Base-by-base conservation (phyloP, 2,888 invertebrate species). In the Dysmachus trigonus region DNA sequence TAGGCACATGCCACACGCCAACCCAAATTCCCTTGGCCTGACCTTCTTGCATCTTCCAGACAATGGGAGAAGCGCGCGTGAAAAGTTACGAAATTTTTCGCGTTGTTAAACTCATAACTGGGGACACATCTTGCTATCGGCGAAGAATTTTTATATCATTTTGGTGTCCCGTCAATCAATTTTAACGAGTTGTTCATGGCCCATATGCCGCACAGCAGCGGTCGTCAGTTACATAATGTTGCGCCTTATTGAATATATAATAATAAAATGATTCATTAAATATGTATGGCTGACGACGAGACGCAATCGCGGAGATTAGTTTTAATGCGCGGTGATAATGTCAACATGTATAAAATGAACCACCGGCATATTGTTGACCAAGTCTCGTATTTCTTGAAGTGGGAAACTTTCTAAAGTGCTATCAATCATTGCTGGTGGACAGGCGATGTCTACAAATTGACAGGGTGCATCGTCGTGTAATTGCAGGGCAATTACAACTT, bases 151-250 rank as follows among this genome's bases (percentile, higher is more conserved):
- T 74, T 35, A 33, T 74, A 33, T 38, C 35, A 33, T 74, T 74
- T 74, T 8, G 74, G 10, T 35, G 35, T 18, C 35, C 18, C 38
- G 76, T 76, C 76, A 76, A 76, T 76, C 76, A 76, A 38, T 76
- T 38, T 76, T 76, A 76, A 76, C 76, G 76, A 76, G 38, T 33
- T 33, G 76, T 76, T 76, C 76, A 76, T 76, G 38, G 33, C 76
- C 76, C 76, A 76, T 76, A 76, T 76, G 76, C 76, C 38, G 10
- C 76, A 41, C 35, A 22, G 76, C 35, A 22, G 76, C 18, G 38
- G 41, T 22, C 76, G 33, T 5, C 10, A 10, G 22, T 76, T 76
- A 76, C 76, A 76, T 38, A 76, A 76, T 2, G 8, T 35, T 38
- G 27, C 76, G 76, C 18, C 22, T 76, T 41, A 76, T 76, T 76